phyloP scores from a whole-genome alignment of 2,888 invertebrate species.

The Liposcelis brunnea region DNA sequence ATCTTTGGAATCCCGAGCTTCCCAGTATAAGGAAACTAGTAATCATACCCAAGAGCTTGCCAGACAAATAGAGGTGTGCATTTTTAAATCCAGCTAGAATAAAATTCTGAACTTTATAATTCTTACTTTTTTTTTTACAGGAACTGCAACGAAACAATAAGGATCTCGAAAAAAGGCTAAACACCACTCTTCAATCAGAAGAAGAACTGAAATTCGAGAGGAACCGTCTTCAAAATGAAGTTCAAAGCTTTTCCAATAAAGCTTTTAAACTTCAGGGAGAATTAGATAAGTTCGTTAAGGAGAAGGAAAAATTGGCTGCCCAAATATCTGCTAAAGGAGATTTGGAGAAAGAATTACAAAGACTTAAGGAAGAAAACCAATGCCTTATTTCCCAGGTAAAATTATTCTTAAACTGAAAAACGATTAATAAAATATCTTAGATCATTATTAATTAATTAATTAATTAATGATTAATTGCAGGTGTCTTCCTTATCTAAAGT shows the following conservation, averaged over 20 bases:
- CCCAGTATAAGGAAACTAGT: conserved; percentile 30
- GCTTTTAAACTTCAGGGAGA: not conserved
- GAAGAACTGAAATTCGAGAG: conserved; percentile 34
- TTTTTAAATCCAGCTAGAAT: not conserved
- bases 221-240: conserved; percentile 22
- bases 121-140: conserved; percentile 22
- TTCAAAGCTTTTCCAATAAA: conserved; percentile 18
- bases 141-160: conserved; percentile 33
- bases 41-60: conserved; percentile 34
- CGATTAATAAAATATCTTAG: no score
- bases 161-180: conserved; percentile 36
- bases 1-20: conserved; percentile 15
- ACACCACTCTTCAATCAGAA: conserved; percentile 33
- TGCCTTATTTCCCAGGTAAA: conserved; percentile 9
- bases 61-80: conserved; percentile 33
- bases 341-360: not conserved
- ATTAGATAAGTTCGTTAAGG: not conserved
- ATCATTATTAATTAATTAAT: no score
- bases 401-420: not conserved
- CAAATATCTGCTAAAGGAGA: not conserved
- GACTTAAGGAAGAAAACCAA: conserved; percentile 11
- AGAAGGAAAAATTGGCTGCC: not conserved
- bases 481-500: conserved; percentile 19
- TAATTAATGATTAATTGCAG: conserved; percentile 15
- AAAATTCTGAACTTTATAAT: not conserved